Base-by-base conservation (phyloP, 2,113 vertebrate genomes). In the Chloropsis cyanopogon region DNA sequence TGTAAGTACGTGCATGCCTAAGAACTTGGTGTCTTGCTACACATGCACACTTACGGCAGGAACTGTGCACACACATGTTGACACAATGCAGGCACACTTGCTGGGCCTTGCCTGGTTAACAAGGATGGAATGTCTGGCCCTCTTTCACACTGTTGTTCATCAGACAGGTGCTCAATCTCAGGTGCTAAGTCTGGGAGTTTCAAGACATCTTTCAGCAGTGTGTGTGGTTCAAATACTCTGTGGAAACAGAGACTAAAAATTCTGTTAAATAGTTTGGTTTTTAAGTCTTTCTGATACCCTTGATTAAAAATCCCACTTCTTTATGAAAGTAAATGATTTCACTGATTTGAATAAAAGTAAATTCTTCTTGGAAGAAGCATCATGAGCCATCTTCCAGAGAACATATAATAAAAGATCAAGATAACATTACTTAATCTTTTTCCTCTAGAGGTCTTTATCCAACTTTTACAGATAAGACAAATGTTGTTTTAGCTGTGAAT, bases 1-100 rank as follows among this genome's bases (percentile, higher is more conserved):
- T 64, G 0, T 65, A 57, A 29, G 25, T 8, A 57, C 0, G 1
- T 29, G 39, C 19, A 9, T 11, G 19, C 11, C 12, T 65, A 12
- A 14, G 21, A 52, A 50, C 29, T 56, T n/a, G 54, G 33, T 19
- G 37, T 59, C 59, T 57, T 64, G 47, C 42, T 49, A 26, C 47
- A 31, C 39, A 13, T 14, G 7, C 52, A 46, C 23, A 7, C 41
- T 82, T 79, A 44, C 12, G n/a, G 52, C 46, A 46, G 42, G 72
- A 88, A 63, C 28, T 69, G 18, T 1, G 35, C 6, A 42, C 4
- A 16, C 1, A 3, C 11, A 42, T 4, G 52, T 50, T 86, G 84
- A 50, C n/a, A 47, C 56, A 82, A 75, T 4, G 28, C 41, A 77
- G 70, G 23, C 2, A 0, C 1, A 2, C 23, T 46, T 57, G 54